phyloP scores from a whole-genome alignment of 2,797 vertebrate genomes.

The Coregonus suidteri region DNA sequence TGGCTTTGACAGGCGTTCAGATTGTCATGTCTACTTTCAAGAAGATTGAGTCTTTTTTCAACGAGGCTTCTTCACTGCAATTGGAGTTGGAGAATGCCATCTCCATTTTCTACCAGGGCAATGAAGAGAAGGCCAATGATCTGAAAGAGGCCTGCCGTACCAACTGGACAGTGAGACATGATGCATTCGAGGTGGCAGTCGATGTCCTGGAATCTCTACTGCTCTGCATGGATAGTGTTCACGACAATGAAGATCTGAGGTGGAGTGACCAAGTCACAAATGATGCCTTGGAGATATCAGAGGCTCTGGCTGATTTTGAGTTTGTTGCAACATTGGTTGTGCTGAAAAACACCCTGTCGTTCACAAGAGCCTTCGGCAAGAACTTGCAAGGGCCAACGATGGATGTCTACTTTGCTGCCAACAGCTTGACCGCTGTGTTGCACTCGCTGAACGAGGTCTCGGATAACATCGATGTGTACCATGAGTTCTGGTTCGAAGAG shows the following conservation, averaged over 20 bases:
- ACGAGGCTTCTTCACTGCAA: conserved; percentile 76
- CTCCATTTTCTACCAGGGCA: conserved; percentile 84
- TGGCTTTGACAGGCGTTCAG: conserved; percentile 81
- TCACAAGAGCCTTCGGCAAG: conserved; percentile 88
- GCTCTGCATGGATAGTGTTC: conserved; percentile 87
- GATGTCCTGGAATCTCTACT: conserved; percentile 88
- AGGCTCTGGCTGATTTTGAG: conserved; percentile 89
- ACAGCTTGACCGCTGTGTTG: conserved; percentile 83
- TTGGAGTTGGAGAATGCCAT: conserved; percentile 85
- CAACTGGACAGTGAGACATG: conserved; percentile 84
- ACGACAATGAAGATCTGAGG: conserved; percentile 83
- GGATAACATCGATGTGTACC: conserved; percentile 94
- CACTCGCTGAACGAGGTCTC: conserved; percentile 89
- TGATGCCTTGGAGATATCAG: conserved; percentile 85
- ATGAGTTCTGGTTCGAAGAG: conserved; percentile 97
- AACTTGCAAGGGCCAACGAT: conserved; percentile 85
- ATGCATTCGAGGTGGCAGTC: conserved; percentile 85
- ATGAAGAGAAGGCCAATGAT: conserved; percentile 79
- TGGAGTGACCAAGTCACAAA: conserved; percentile 82
- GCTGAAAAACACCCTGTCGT: conserved; percentile 86
- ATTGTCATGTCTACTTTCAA: conserved; percentile 85
- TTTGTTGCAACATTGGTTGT: conserved; percentile 88
- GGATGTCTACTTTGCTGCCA: conserved; percentile 84
- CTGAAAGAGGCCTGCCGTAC: conserved; percentile 82
- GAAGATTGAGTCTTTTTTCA: conserved; percentile 86